Evolutionary conservation across 2,888 invertebrate species (phyloP).

Genomic region (Pristionchus exspectatus): DNA sequence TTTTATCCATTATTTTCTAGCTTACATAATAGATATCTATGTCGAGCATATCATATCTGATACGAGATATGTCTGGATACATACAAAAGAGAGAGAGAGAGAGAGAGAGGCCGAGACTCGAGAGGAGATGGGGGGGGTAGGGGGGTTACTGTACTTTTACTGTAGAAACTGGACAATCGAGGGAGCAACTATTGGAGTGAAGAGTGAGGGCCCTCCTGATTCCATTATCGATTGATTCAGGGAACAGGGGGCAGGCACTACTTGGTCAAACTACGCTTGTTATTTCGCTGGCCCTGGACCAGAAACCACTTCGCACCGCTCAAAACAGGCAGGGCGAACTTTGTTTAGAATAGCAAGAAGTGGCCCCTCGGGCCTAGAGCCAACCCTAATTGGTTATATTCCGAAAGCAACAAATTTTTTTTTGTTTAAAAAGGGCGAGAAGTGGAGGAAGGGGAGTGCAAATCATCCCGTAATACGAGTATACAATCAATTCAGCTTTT

Average conservation of each 20-base stretch:
- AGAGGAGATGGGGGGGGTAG: not conserved
- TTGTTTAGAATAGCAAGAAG: conserved; percentile 10
- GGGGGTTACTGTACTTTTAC: not conserved
- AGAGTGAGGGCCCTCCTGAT: not conserved
- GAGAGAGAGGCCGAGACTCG: conserved; percentile 9
- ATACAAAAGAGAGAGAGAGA: conserved; percentile 8
- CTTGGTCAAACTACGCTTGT: not conserved
- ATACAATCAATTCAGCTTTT: conserved; percentile 35
- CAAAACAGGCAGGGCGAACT: not conserved
- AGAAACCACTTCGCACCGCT: not conserved
- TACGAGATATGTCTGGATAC: conserved; percentile 41
- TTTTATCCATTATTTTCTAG: conserved; percentile 28
- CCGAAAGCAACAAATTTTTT: not conserved
- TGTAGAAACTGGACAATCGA: not conserved
- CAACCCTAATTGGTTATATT: conserved; percentile 19
- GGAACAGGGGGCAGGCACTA: not conserved
- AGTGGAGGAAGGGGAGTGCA: not conserved
- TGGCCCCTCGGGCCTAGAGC: not conserved
- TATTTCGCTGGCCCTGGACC: not conserved
- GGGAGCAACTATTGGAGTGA: not conserved
- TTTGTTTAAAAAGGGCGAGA: not conserved
- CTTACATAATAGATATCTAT: conserved; percentile 46
- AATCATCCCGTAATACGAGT: conserved; percentile 46
- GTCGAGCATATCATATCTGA: conserved; percentile 43
- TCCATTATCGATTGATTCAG: conserved; percentile 4